These are phyloP conservation scores for Pogonus chalceus DNA, from an alignment of 1,140 invertebrate species.

Conservation along the genomic window DNA sequence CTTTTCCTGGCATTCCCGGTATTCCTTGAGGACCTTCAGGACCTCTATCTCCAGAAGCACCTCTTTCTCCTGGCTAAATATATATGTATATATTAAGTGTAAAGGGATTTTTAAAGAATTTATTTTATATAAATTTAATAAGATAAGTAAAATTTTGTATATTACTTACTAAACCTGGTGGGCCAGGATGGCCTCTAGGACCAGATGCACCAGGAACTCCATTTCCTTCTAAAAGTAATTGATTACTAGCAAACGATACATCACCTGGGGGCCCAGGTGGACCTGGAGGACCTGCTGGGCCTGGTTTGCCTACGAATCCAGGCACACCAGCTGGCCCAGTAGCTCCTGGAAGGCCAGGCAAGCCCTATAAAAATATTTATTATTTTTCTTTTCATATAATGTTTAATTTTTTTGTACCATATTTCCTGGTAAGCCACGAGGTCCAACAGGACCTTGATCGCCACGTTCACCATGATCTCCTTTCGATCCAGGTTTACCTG, in stretches of 20 bases:
- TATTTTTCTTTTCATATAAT: neutral
- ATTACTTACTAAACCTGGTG: conserved; percentile 26
- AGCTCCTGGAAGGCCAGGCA: conserved; percentile 23
- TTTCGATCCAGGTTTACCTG: conserved; percentile 37
- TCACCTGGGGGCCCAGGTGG: conserved; percentile 24
- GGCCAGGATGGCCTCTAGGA: conserved; percentile 31
- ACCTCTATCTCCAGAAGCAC: conserved; percentile 28
- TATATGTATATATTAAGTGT: conserved; percentile 7
- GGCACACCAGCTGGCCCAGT: conserved; percentile 29
- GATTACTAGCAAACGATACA: conserved; percentile 15
- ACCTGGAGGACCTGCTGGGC: conserved; percentile 23
- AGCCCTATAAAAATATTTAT: conserved; percentile 18
- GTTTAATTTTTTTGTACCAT: conserved; percentile 6
- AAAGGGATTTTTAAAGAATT: neutral
- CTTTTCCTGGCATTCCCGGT: conserved; percentile 38
- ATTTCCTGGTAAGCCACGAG: conserved; percentile 48
- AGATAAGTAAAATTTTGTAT: neutral
- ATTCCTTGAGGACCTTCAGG: conserved; percentile 26
- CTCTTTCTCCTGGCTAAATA: conserved; percentile 27
- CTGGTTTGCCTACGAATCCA: conserved; percentile 12
- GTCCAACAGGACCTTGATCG: conserved; percentile 48
- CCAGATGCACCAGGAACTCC: conserved; percentile 28
- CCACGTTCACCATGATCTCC: conserved; percentile 40
- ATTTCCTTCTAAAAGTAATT: conserved; percentile 15
- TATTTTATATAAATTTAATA: conserved; percentile 2